Conservation (phyloP, 2,113 vertebrate species). For the Podiceps cristatus region DNA sequence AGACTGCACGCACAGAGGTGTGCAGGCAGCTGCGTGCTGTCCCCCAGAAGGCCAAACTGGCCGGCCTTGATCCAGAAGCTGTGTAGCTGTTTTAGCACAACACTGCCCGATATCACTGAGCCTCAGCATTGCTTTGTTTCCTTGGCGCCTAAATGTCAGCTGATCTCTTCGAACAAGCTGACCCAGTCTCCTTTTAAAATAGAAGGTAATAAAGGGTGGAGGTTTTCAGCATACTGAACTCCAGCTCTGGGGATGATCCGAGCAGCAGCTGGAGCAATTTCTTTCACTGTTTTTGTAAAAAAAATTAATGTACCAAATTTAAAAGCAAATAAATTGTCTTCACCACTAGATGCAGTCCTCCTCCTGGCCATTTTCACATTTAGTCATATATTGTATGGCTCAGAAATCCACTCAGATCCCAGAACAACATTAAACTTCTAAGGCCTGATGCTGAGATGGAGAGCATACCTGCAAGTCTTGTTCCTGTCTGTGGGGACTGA, state of each 20-base stretch:
- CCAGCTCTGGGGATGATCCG: not conserved
- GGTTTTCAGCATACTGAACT: not conserved
- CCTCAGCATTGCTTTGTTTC: not conserved
- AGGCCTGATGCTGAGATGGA: not conserved
- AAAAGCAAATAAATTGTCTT: constrained; percentile 32
- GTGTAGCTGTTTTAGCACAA: not conserved
- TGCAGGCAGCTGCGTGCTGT: not conserved
- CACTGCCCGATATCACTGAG: not conserved
- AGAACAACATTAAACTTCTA: not conserved
- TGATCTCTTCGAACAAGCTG: not conserved
- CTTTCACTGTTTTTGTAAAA: not conserved
- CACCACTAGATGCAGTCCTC: not conserved
- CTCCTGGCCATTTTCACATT: constrained; percentile 6
- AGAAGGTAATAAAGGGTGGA: not conserved
- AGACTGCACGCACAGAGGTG: not conserved
- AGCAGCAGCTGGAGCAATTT: not conserved
- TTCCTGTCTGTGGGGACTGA: not conserved
- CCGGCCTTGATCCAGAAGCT: not conserved
- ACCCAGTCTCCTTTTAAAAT: not conserved
- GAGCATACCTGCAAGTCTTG: not conserved
- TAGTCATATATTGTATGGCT: not conserved
- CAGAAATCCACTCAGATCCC: not conserved
- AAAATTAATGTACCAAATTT: not conserved
- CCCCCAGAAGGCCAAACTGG: not conserved
- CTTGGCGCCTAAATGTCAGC: not conserved